Evolutionary conservation across 2,113 vertebrate genomes (phyloP).

Genomic region (Herpailurus yagouaroundi): DNA sequence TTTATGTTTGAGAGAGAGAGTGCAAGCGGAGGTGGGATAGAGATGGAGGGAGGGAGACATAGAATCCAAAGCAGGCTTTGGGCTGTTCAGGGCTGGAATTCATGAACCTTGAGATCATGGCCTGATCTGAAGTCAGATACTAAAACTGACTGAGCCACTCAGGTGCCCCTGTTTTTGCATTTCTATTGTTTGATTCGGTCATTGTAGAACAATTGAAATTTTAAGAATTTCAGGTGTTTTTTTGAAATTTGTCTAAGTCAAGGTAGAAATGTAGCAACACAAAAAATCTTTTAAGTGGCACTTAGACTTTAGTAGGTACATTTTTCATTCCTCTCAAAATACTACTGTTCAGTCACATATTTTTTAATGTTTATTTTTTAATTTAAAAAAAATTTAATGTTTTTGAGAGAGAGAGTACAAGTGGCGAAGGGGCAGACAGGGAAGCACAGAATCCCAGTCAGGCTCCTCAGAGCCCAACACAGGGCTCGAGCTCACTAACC

Average conservation of each 20-base stretch:
- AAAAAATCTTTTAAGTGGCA: background rate
- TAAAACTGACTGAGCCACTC: background rate
- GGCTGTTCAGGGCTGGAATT: rapidly evolving
- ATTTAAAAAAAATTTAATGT: too few species aligned
- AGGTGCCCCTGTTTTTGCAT: background rate
- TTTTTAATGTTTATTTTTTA: background rate
- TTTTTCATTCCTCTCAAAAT: background rate
- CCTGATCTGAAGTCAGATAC: background rate
- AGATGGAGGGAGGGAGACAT: background rate
- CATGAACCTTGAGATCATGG: background rate
- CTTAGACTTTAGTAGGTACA: background rate
- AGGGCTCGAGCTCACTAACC: too few species aligned
- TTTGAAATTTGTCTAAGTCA: background rate
- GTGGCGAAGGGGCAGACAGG: too few species aligned
- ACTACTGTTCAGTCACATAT: background rate
- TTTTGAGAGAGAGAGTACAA: too few species aligned
- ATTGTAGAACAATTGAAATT: background rate
- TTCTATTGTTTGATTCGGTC: background rate
- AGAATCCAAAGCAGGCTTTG: background rate
- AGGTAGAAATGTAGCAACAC: background rate
- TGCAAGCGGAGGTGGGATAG: background rate
- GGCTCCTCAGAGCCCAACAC: too few species aligned
- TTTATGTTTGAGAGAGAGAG: background rate
- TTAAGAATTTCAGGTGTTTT: background rate
- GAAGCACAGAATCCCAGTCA: too few species aligned